phyloP scores from a whole-genome alignment of 2,113 vertebrate genomes.

The Epinephelus fuscoguttatus region DNA sequence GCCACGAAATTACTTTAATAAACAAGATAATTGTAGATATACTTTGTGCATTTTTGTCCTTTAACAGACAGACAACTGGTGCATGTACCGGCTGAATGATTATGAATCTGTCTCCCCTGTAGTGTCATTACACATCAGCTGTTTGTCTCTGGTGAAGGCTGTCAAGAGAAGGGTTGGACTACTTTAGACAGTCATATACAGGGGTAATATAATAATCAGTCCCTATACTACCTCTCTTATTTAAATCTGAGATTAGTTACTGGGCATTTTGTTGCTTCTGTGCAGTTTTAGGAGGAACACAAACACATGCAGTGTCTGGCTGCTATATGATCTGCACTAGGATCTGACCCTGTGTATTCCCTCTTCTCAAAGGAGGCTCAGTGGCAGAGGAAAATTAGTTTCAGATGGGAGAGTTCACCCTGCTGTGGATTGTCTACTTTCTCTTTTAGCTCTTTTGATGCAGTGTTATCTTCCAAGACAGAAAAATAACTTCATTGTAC shows the following conservation, averaged over 20 bases:
- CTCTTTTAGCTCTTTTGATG: neutral
- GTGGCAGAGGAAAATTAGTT: slow-evolving; percentile 27
- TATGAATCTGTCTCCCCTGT: neutral
- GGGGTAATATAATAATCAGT: slow-evolving; percentile 20
- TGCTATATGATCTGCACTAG: neutral
- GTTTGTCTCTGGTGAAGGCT: slow-evolving; percentile 31
- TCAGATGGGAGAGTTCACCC: slow-evolving; percentile 42
- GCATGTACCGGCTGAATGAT: neutral
- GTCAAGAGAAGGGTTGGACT: slow-evolving; percentile 36
- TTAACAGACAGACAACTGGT: slow-evolving; percentile 46
- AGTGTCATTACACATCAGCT: slow-evolving; percentile 61
- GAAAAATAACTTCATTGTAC: slow-evolving; percentile 2
- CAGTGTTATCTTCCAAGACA: neutral
- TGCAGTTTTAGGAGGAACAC: neutral
- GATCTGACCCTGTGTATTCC: slow-evolving; percentile 3
- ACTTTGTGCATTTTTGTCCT: slow-evolving; percentile 31
- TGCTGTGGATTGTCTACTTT: neutral
- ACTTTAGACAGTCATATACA: neutral
- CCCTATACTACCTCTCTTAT: neutral
- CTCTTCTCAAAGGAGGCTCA: slow-evolving; percentile 7
- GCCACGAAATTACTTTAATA: neutral
- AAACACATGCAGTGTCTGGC: slow-evolving; percentile 13
- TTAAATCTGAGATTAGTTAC: neutral
- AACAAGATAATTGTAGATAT: slow-evolving; percentile 52
- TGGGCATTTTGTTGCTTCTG: neutral